Percentiles rank a stretch among this genome's conserved stretches.
These are phyloP conservation scores for Athalia rosae DNA, from an alignment of 2,888 invertebrate genomes.

Conservation along the genomic window DNA sequence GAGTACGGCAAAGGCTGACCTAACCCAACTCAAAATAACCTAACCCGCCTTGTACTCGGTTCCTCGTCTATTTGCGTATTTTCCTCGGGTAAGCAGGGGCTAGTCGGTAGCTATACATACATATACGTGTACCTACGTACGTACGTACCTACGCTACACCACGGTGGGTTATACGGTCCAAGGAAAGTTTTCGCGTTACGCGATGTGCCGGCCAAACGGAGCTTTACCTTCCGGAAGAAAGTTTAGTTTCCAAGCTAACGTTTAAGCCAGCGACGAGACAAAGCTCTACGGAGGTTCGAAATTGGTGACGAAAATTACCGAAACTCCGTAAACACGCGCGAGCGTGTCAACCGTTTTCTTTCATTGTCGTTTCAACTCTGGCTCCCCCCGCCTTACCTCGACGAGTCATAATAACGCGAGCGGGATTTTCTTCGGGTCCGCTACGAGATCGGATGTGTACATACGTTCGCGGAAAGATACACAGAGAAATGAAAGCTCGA, in stretches of 20 bases:
- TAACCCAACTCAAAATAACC: slow-evolving; percentile 17
- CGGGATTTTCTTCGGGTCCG: too few relatives aligned
- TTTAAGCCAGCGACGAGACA: slow-evolving; percentile 22
- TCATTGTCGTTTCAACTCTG: too few relatives aligned
- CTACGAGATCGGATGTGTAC: background rate
- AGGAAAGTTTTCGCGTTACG: slow-evolving; percentile 33
- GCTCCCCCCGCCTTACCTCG: too few relatives aligned
- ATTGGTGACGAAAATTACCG: slow-evolving; percentile 18
- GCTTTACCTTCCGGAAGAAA: slow-evolving; percentile 33
- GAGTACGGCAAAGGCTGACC: slow-evolving; percentile 23
- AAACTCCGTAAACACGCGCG: background rate
- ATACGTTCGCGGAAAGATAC: background rate
- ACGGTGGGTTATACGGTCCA: too few relatives aligned
- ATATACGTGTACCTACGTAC: too few relatives aligned
- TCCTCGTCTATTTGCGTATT: slow-evolving; percentile 27
- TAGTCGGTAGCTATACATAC: background rate
- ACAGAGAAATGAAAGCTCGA: slow-evolving; percentile 13
- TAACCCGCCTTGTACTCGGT: slow-evolving; percentile 6
- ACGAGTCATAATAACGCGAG: too few relatives aligned
- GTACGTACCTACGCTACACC: too few relatives aligned
- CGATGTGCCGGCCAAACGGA: slow-evolving; percentile 34
- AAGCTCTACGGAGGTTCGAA: slow-evolving; percentile 15
- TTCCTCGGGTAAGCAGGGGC: background rate
- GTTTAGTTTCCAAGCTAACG: slow-evolving; percentile 12
- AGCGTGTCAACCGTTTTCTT: too few relatives aligned